phyloP scores from a whole-genome alignment of 2,113 vertebrate genomes.

The Aldabrachelys gigantea region DNA sequence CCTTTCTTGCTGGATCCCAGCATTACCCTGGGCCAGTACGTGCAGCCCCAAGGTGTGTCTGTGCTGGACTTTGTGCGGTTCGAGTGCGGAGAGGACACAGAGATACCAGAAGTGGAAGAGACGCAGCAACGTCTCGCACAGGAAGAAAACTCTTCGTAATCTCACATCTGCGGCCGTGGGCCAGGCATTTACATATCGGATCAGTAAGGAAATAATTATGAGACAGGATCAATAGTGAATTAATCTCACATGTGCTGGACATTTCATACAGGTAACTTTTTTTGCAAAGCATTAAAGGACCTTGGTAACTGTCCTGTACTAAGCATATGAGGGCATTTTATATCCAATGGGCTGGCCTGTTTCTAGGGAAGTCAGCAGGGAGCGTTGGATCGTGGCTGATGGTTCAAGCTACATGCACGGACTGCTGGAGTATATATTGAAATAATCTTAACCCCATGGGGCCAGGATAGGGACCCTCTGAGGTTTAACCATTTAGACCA shows the following conservation, averaged over 20 bases:
- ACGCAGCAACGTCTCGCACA: not conserved
- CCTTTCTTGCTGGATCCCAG: slow-evolving; percentile 86
- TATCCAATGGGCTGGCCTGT: not conserved
- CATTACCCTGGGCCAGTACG: slow-evolving; percentile 86
- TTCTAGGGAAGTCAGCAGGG: not conserved
- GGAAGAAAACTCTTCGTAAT: not conserved
- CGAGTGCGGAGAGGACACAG: slow-evolving; percentile 84
- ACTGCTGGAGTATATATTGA: not conserved
- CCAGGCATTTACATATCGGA: not conserved
- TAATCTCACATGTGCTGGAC: not conserved
- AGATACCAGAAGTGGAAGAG: not conserved
- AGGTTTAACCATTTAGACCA: not conserved
- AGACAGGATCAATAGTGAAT: not conserved
- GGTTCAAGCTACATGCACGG: not conserved
- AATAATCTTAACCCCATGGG: not conserved
- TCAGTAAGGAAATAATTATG: not conserved
- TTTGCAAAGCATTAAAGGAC: not conserved
- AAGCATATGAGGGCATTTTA: not conserved
- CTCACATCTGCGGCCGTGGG: fast-evolving
- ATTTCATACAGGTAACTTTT: not conserved
- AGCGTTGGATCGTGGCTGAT: not conserved
- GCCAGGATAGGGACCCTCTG: not conserved
- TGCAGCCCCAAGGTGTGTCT: slow-evolving; percentile 80
- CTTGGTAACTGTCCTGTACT: not conserved
- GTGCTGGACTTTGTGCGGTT: slow-evolving; percentile 91